A percentile compares a stretch with the other conserved stretches of the same genome.
These are phyloP conservation scores for Cheilosia variabilis DNA, from an alignment of 2,888 invertebrate genomes.

Conservation along the genomic window DNA sequence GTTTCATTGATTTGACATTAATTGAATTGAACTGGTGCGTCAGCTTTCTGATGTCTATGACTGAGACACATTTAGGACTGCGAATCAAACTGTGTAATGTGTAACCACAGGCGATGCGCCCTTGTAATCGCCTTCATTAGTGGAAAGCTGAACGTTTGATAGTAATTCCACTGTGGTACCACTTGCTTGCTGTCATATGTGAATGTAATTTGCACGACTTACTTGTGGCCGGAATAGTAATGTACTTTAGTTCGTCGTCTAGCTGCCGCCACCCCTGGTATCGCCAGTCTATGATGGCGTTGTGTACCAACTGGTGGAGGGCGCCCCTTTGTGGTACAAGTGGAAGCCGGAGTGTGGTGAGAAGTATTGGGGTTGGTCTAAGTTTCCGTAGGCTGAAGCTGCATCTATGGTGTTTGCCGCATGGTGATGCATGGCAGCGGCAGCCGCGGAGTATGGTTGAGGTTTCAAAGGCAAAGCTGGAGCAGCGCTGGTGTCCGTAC, in stretches of 20 bases:
- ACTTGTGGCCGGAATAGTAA: conserved; percentile 49
- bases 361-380: conserved; percentile 94
- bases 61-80: conserved; percentile 3
- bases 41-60: conserved; percentile 36
- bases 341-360: conserved; percentile 93
- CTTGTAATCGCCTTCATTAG: conserved; percentile 43
- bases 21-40: conserved; percentile 59
- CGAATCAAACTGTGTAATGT: conserved; percentile 35
- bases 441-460: conserved; percentile 92
- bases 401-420: conserved; percentile 86
- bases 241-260: conserved; percentile 40
- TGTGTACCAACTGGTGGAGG: conserved; percentile 91
- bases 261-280: conserved; percentile 34
- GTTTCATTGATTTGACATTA: conserved; percentile 51
- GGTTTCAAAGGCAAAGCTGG: conserved; percentile 93
- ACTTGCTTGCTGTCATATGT: conserved; percentile 23
- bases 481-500: conserved; percentile 86
- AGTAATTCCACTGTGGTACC: conserved; percentile 18
- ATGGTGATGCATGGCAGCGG: conserved; percentile 86
- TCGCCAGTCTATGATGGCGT: conserved; percentile 87
- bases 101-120: conserved; percentile 5
- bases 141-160: conserved; percentile 26
- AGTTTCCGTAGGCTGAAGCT: conserved; percentile 85
- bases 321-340: conserved; percentile 90
- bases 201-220: conserved; percentile 30